Percentiles rank a stretch among this genome's conserved stretches.
These are phyloP conservation scores for Novumbra hubbsi DNA, from an alignment of 2,797 vertebrate species.

Conservation along the genomic window DNA sequence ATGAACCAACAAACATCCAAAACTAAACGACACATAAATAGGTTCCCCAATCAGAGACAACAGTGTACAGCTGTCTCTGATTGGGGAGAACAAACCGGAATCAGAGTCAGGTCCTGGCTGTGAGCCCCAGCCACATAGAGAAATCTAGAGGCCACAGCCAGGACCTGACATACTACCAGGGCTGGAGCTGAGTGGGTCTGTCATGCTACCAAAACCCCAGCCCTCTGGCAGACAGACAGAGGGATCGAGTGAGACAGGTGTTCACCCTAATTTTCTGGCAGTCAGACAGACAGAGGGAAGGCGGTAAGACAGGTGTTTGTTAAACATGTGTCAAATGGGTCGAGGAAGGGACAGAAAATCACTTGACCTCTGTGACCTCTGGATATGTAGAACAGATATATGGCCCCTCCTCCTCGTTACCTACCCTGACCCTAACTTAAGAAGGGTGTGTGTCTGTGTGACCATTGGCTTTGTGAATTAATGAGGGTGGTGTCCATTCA, in stretches of 20 bases:
- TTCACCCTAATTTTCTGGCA: background rate
- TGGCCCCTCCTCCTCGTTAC: background rate
- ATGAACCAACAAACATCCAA: no score
- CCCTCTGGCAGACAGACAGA: conserved; percentile 5
- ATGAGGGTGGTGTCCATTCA: background rate
- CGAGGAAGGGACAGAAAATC: conserved; percentile 51
- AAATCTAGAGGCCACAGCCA: no score
- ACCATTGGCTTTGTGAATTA: background rate
- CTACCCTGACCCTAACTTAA: conserved; percentile 2
- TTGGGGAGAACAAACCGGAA: no score
- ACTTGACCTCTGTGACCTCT: conserved; percentile 44
- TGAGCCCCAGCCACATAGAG: no score
- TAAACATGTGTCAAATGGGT: conserved; percentile 38
- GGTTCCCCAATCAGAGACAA: no score
- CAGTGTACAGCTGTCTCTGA: no score
- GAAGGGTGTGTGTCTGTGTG: conserved; percentile 32
- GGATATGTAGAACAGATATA: conserved; percentile 48
- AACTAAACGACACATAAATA: no score
- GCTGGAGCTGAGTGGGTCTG: conserved; percentile 25
- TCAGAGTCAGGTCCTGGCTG: no score
- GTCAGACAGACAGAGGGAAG: conserved; percentile 2
- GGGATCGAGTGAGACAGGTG: background rate
- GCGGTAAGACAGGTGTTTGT: conserved; percentile 20
- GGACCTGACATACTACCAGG: conserved; percentile 45
- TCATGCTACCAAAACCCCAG: background rate